Conservation (phyloP, 2,113 vertebrate species). For the Suncus etruscus region DNA sequence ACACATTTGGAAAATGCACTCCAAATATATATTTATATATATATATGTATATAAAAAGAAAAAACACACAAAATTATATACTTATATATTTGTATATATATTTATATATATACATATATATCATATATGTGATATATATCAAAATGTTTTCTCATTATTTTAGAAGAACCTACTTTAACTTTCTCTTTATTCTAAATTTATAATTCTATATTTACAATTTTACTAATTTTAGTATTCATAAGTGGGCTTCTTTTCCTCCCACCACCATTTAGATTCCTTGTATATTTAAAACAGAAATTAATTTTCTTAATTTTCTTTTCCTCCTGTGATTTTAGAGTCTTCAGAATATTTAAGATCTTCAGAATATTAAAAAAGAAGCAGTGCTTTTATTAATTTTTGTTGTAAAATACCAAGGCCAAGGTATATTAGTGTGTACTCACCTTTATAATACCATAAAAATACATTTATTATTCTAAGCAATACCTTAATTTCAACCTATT, state of each 20-base stretch:
- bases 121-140: neutral
- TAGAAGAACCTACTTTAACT: neutral
- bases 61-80: no score
- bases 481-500: no score
- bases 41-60: no score
- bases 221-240: neutral
- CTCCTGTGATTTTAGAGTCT: neutral
- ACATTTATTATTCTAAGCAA: no score
- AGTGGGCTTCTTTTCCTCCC: neutral
- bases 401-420: no score
- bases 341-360: neutral
- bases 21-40: no score
- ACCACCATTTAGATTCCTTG: neutral
- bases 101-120: neutral
- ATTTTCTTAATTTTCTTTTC: neutral
- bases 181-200: constrained; percentile 7
- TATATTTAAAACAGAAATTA: neutral
- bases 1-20: neutral
- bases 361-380: neutral
- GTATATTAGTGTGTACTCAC: no score
- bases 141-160: neutral
- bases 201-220: neutral
- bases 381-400: no score
- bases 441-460: no score
- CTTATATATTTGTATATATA: no score